Percentiles rank a stretch among this genome's conserved stretches.
Evolutionary conservation across 2,888 invertebrate genomes (phyloP).

Genomic region (Automeris io): DNA sequence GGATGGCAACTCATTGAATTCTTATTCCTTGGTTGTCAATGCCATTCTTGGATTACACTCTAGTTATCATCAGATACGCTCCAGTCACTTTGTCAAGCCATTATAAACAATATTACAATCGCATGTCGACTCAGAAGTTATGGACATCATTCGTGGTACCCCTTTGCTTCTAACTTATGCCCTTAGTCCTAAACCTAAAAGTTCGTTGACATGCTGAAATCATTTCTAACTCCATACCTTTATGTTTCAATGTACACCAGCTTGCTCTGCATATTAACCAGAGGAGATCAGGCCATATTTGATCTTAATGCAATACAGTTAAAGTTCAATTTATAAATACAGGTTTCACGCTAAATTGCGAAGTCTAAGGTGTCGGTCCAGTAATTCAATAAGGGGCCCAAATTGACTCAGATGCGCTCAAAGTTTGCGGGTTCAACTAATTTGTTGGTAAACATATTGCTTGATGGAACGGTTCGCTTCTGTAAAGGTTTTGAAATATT

Average conservation of each 20-base stretch:
- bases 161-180: conserved; percentile 49
- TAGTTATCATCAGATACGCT: too few relatives aligned
- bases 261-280: background rate
- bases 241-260: conserved; percentile 14
- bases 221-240: conserved; percentile 14
- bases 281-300: conserved; percentile 9
- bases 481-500: too few relatives aligned
- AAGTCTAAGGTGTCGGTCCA: conserved; percentile 58
- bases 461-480: conserved; percentile 36
- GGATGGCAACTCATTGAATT: too few relatives aligned
- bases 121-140: conserved; percentile 61
- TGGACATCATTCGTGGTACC: conserved; percentile 61
- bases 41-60: too few relatives aligned
- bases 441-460: conserved; percentile 69
- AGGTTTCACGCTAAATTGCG: conserved; percentile 7
- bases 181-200: conserved; percentile 30
- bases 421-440: conserved; percentile 58
- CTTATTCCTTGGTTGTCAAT: too few relatives aligned
- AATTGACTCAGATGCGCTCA: conserved; percentile 67
- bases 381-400: conserved; percentile 73
- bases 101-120: too few relatives aligned
- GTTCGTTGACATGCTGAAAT: conserved; percentile 17
- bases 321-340: conserved; percentile 17
- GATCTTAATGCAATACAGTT: background rate
- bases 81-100: too few relatives aligned